Conservation (phyloP, 2,797 vertebrate genomes). For the Poecile montanus region DNA sequence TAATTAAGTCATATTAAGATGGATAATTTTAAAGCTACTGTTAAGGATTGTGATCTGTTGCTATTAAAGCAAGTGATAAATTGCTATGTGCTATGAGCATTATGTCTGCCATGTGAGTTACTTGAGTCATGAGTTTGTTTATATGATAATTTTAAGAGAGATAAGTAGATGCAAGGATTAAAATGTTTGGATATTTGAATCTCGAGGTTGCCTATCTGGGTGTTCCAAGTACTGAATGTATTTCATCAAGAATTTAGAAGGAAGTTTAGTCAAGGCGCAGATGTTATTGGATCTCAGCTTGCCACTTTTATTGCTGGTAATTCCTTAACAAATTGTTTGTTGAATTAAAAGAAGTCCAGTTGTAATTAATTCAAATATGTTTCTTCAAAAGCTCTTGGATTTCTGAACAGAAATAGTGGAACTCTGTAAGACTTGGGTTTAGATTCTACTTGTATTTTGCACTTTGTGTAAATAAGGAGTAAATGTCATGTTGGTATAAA, state of each 20-base stretch:
- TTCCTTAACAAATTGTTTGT: not conserved
- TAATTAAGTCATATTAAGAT: not conserved
- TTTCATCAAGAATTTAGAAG: not conserved
- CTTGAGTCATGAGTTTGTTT: not conserved
- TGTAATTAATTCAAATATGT: not conserved
- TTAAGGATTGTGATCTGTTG: not conserved
- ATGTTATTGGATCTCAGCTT: not conserved
- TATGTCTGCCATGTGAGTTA: slow-evolving; percentile 2
- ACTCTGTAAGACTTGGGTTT: not conserved
- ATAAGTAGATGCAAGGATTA: not conserved
- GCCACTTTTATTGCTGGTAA: not conserved
- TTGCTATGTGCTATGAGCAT: not conserved
- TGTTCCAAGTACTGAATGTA: not conserved
- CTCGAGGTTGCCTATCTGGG: not conserved
- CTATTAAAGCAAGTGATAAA: not conserved
- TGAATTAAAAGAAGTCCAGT: not conserved
- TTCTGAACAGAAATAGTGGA: not conserved
- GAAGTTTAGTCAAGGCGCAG: not conserved
- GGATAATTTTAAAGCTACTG: not conserved
- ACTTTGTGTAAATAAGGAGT: slow-evolving; percentile 40
- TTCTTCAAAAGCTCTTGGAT: not conserved
- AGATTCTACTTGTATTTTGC: slow-evolving; percentile 26
- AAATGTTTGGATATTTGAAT: not conserved
- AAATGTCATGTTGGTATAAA: not conserved
- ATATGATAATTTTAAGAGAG: not conserved